These are phyloP conservation scores for Paracyclopina nana DNA, from an alignment of 1,140 invertebrate species.

Conservation along the genomic window DNA sequence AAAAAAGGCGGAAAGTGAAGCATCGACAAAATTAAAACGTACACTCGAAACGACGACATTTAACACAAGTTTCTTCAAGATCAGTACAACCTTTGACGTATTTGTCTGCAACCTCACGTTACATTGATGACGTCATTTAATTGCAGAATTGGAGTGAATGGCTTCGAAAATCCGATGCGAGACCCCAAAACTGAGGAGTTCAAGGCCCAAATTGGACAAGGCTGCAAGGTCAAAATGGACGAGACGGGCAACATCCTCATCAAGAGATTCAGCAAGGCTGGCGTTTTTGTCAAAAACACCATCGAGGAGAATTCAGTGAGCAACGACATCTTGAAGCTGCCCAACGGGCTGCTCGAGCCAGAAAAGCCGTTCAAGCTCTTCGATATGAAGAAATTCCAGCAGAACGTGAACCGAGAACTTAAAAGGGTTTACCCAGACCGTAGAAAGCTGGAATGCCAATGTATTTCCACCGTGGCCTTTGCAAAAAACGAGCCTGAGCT, in stretches of 20 bases:
- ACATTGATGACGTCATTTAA: too few species aligned
- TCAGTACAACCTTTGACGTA: too few species aligned
- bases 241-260: constrained; percentile 80
- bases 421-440: constrained; percentile 73
- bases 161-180: constrained; percentile 82
- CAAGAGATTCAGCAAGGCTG: constrained; percentile 72
- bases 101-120: too few species aligned
- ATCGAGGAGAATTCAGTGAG: constrained; percentile 67
- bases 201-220: constrained; percentile 71
- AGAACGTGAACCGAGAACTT: constrained; percentile 68
- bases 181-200: constrained; percentile 77
- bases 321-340: constrained; percentile 62
- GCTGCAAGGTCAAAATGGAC: constrained; percentile 89
- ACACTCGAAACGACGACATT: too few species aligned
- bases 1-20: too few species aligned
- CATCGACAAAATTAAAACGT: too few species aligned
- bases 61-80: too few species aligned
- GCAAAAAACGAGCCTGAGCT: constrained; percentile 66
- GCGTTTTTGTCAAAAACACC: constrained; percentile 64
- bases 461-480: constrained; percentile 67
- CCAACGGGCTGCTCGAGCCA: constrained; percentile 61
- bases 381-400: constrained; percentile 92
- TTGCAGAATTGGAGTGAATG: constrained; percentile 68
- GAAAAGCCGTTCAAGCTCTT: constrained; percentile 49
- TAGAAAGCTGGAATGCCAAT: constrained; percentile 57